Evolutionary conservation across 2,113 vertebrate genomes (phyloP), one percentile per base, ranked within the genome.

Genomic region (Pollimyrus isidori): DNA sequence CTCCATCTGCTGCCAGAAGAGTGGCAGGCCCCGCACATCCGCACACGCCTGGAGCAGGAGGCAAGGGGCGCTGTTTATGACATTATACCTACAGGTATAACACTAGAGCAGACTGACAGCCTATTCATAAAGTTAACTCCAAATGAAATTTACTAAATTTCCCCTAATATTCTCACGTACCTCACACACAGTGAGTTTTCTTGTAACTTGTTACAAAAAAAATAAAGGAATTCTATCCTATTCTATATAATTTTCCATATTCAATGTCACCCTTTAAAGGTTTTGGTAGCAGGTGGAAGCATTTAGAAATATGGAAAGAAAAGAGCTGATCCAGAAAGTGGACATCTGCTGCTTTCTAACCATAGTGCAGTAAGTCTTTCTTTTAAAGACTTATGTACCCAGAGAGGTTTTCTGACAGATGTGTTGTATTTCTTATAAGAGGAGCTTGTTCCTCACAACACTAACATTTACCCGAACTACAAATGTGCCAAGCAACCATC

Each of bases 1-100:
- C 84, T 99, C 97, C 97, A 99, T 97, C 92, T 97, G 97, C 92
- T 97, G 96, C 98, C 98, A 99, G 93, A 99, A 98, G 1, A 99
- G 97, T 0, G 97, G 95, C 88, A 96, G 97, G 19, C 97, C 96
- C 93, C 98, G 94, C 89, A 99, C 96, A 35, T 99, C 98, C 87
- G 97, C 96, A 93, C 98, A 99, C 0, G 97, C 97, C 98, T 99
- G 82, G 0, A 13, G 9, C 45, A 21, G 82, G 45, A 84, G 42
- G 26, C 82, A 48, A 45, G 21, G 45, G 82, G 76, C 19, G 76
- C 42, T 23, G 45, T 48, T 9, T 11, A 3, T 23, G 45, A 39
- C 21, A n/a, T 42, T 35, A 39, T n/a, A 80, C 73, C 73, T 80
- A 80, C 73, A 19, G 30, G 13, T 7, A 19, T 17, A 42, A 80